Evolutionary conservation across 2,113 vertebrate genomes (phyloP).

Genomic region (Marcusenius ussheri): DNA sequence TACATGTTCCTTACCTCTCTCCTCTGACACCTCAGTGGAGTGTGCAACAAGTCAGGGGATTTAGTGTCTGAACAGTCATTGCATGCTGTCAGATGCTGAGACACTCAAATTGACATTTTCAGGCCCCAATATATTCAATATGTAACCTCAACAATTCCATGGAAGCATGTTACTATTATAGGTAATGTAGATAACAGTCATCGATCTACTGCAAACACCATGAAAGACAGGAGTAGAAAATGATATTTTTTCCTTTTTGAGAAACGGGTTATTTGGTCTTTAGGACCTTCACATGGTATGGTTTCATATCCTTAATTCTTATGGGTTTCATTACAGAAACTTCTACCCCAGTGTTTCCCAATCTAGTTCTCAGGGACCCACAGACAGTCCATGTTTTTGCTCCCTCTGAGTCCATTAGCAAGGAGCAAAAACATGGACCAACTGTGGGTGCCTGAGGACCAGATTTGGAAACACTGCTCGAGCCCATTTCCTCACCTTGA

Average conservation of each 20-base stretch:
- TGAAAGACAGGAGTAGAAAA: neutral
- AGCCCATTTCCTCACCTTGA: constrained; percentile 57
- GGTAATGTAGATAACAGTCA: neutral
- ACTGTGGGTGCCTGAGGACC: neutral
- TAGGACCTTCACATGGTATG: neutral
- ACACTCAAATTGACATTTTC: neutral
- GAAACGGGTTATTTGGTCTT: neutral
- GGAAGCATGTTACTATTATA: neutral
- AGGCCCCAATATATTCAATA: neutral
- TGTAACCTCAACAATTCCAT: neutral
- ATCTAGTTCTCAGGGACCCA: neutral
- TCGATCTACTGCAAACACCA: neutral
- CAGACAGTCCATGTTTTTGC: neutral
- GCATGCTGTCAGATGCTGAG: neutral
- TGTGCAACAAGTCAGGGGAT: neutral
- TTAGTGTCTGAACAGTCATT: neutral
- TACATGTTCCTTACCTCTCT: neutral
- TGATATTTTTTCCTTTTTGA: neutral
- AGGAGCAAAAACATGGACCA: neutral
- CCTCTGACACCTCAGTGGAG: neutral
- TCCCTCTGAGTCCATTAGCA: neutral
- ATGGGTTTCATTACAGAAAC: neutral
- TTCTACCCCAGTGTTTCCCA: neutral
- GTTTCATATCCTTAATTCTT: neutral
- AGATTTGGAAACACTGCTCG: neutral